phyloP scores from a whole-genome alignment of 2,888 invertebrate genomes.

The Plebejus melissa region DNA sequence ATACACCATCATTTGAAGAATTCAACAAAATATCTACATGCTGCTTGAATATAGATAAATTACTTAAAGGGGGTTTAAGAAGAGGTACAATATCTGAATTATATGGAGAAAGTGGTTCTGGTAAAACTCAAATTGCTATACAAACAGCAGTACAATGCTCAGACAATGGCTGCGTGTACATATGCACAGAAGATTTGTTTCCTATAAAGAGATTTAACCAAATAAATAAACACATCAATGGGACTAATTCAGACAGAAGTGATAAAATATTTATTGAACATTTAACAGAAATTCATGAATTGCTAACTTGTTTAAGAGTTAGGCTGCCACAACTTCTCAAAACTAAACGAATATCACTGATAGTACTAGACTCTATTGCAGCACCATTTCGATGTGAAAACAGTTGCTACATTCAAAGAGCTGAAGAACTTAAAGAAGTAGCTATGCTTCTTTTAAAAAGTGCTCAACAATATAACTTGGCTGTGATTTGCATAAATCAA shows the following conservation, averaged over 20 bases:
- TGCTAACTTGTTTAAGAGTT: slow-evolving; percentile 59
- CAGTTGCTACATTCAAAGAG: slow-evolving; percentile 64
- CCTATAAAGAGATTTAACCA: slow-evolving; percentile 67
- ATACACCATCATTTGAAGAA: slow-evolving; percentile 45
- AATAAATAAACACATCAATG: slow-evolving; percentile 48
- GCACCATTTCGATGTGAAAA: slow-evolving; percentile 67
- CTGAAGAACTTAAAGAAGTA: slow-evolving; percentile 66
- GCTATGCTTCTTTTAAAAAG: slow-evolving; percentile 51
- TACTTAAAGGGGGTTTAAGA: slow-evolving; percentile 84
- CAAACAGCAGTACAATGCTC: slow-evolving; percentile 84
- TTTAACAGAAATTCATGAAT: slow-evolving; percentile 60
- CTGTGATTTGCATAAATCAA: slow-evolving; percentile 68
- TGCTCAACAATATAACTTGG: slow-evolving; percentile 56
- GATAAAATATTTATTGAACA: slow-evolving; percentile 66
- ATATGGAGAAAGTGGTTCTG: slow-evolving; percentile 88
- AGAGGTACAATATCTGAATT: slow-evolving; percentile 86
- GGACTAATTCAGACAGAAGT: slow-evolving; percentile 47
- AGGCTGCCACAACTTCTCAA: slow-evolving; percentile 57
- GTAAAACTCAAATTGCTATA: slow-evolving; percentile 89
- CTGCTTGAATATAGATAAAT: slow-evolving; percentile 78
- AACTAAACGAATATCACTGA: slow-evolving; percentile 47
- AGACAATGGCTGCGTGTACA: slow-evolving; percentile 80
- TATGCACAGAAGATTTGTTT: slow-evolving; percentile 87
- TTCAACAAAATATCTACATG: slow-evolving; percentile 67
- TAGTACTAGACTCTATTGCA: slow-evolving; percentile 68